Base-by-base conservation (phyloP, 1,140 invertebrate genomes). In the Drosophila ambigua region DNA sequence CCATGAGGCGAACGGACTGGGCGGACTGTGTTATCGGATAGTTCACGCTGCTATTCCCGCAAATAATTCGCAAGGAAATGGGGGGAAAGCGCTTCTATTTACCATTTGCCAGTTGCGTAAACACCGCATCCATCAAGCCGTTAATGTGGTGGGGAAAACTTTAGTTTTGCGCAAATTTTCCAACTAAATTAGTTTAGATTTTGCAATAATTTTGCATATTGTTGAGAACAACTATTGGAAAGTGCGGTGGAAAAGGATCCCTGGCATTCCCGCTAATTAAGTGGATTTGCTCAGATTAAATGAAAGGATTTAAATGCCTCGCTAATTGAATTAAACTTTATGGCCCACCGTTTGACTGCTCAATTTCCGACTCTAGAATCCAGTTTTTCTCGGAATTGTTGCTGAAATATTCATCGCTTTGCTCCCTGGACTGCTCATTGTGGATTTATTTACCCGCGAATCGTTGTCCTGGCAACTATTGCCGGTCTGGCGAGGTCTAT, bases 381-480 rank as follows among this genome's bases (percentile, higher is more conserved):
- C 5, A 28, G 26, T 52, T 41, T 69, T 59, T n/a, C 35, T 11
- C 11, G 31, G 35, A 39, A 4, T 39, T 23, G 15, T 52, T 41
- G 41, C 39, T 41, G 53, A 45, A 51, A 71, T 46, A 72, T 71
- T 71, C 69, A 72, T 60, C 54, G 66, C 46, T 59, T 71, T 71
- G 60, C 66, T 52, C 68, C 46, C 46, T 4, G 35, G 65, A 41
- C 68, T 52, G 66, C 48, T 39, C 48, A 52, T 52, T 51, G 39
- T 8, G 66, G 44, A 69, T 68, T 69, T 69, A 69, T 68, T 69
- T 68, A 49, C 41, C 3, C 41, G 28, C 52, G 44, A 46, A 35
- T 15, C 31, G 68, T 72, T 72, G 68, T 72, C 68, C 48, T 71
- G 68, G 48, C 24, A 52, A 72, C 68, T 60, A 52, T 71, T 41